These are phyloP conservation scores for Drosophila incognita DNA, from an alignment of 2,888 invertebrate species.

Conservation along the genomic window DNA sequence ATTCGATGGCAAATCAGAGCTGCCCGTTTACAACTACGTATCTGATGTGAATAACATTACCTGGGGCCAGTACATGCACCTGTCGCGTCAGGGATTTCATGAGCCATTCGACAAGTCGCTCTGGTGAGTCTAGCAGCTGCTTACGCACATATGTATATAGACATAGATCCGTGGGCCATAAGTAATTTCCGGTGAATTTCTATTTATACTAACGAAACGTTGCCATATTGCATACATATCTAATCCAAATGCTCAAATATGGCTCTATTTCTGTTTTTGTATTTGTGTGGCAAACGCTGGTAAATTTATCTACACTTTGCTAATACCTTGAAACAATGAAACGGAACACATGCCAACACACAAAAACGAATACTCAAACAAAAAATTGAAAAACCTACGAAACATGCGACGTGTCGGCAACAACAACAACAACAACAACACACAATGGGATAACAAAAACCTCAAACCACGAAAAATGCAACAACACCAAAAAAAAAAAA, in stretches of 20 bases:
- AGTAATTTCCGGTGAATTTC: conserved; percentile 60
- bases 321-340: conserved; percentile 77
- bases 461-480: conserved; percentile 23
- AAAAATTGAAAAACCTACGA: conserved; percentile 30
- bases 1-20: conserved; percentile 66
- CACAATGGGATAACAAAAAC: conserved; percentile 43
- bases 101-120: conserved; percentile 85
- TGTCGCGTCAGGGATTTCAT: conserved; percentile 84
- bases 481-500: not conserved
- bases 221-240: conserved; percentile 63
- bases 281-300: conserved; percentile 29
- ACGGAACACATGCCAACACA: conserved; percentile 47
- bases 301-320: conserved; percentile 72
- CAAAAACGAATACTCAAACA: conserved; percentile 23
- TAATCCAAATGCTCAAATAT: conserved; percentile 78
- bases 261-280: conserved; percentile 45
- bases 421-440: conserved; percentile 9
- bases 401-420: conserved; percentile 41
- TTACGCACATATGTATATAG: not conserved
- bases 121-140: conserved; percentile 80
- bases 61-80: conserved; percentile 85
- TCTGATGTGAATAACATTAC: conserved; percentile 85
- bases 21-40: conserved; percentile 85
- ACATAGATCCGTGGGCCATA: conserved; percentile 15
- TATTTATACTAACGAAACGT: conserved; percentile 41